Conservation (phyloP, 2,888 invertebrate species). For the Sclerodermus sp. region DNA sequence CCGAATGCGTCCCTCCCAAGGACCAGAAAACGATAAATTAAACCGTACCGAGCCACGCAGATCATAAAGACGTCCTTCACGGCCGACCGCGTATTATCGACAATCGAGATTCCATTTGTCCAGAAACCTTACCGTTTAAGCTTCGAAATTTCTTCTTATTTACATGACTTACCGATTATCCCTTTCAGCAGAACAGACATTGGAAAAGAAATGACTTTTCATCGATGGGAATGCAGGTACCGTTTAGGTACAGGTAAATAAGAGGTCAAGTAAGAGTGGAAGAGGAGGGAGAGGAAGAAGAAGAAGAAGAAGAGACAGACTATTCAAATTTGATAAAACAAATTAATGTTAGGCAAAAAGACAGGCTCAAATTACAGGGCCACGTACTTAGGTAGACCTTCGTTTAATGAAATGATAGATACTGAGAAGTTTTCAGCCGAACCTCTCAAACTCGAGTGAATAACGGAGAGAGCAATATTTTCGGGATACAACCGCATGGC, state of each 20-base stretch:
- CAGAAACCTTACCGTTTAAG: constrained; percentile 11
- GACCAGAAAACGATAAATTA: constrained; percentile 53
- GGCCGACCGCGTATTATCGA: constrained; percentile 47
- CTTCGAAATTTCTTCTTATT: constrained; percentile 13
- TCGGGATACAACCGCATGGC: no score
- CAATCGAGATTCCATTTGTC: constrained; percentile 30
- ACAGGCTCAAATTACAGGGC: no score
- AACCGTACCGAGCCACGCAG: constrained; percentile 30
- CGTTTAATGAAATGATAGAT: no score
- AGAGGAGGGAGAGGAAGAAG: background rate
- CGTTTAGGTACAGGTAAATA: no score
- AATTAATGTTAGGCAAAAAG: no score
- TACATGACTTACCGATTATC: no score
- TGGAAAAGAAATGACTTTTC: no score
- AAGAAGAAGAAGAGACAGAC: background rate
- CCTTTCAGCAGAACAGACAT: no score
- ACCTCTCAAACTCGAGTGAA: background rate
- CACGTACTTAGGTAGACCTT: no score
- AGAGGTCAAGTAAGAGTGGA: background rate
- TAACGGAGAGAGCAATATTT: background rate
- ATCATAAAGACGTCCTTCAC: constrained; percentile 51
- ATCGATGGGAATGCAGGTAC: no score
- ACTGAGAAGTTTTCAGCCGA: no score
- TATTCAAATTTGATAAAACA: no score
- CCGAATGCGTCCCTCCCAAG: constrained; percentile 21